Conservation (phyloP, 2,113 vertebrate genomes). For the Nymphicus hollandicus region DNA sequence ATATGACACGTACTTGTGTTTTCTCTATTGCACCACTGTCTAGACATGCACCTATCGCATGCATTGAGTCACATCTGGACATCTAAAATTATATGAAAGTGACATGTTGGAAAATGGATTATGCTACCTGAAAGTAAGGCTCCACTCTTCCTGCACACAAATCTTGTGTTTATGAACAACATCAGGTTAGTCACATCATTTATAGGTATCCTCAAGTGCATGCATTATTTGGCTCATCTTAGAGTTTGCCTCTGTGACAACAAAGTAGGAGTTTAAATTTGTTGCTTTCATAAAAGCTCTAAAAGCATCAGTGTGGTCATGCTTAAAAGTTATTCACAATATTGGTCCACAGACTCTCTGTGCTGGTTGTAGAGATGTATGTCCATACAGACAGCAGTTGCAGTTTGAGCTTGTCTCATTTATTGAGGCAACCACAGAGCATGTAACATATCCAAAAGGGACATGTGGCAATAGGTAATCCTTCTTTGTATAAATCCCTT, state of each 20-base stretch:
- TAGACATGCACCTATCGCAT: background rate
- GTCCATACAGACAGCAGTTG: background rate
- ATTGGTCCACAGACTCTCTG: background rate
- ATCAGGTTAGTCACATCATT: background rate
- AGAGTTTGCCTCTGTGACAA: background rate
- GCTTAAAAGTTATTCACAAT: background rate
- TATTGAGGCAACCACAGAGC: background rate
- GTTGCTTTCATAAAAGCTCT: background rate
- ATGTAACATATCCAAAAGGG: background rate
- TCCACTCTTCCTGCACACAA: background rate
- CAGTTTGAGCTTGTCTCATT: background rate
- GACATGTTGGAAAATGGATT: background rate
- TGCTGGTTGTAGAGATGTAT: background rate
- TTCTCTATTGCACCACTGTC: background rate
- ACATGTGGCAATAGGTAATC: background rate
- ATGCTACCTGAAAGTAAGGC: background rate
- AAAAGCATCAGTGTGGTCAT: background rate
- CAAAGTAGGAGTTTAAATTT: background rate
- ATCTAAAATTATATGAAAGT: background rate
- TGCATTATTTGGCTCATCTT: background rate
- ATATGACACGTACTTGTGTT: background rate
- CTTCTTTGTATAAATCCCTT: background rate
- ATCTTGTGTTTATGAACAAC: background rate
- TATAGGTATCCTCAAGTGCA: background rate
- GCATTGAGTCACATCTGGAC: background rate